Base-by-base conservation (phyloP, 2,888 invertebrate species). In the Poecilobothrus nobilitatus region DNA sequence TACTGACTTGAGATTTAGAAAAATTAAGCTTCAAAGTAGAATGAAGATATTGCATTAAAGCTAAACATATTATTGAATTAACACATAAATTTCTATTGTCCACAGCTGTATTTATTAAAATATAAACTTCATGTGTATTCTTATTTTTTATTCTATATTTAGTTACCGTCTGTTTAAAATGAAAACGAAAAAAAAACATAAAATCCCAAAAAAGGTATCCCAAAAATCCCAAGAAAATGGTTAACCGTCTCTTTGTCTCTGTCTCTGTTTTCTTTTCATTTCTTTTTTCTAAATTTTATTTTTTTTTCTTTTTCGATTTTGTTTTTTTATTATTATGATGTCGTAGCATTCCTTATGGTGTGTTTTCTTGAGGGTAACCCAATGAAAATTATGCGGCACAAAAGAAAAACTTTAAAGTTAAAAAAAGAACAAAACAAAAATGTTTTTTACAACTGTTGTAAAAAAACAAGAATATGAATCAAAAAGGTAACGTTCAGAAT, bases 321-420 rank as follows among this genome's bases (percentile, higher is more conserved):
- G 18, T 53, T n/a, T 27, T n/a, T 12, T 53, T 53, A 53, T 18
- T 53, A 53, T 18, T 53, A 53, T 18, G 9, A 18, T 53, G 53
- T 53, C 18, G 6, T 53, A 53, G 53, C 53, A 53, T 53, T 53
- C 53, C 53, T 53, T 53, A 53, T 53, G 53, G 53, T 53, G 53
- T 53, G 53, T 53, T 63, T 63, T 63, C 15, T 63, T 63, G 18
- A 63, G 63, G 63, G 63, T 63, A 63, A 63, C 20, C 63, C 27
- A 63, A 63, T 27, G 63, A 63, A 63, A 63, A 63, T 63, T 63
- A 63, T 63, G 22, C 27, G 63, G 63, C 63, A 63, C 27, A 15
- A 63, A 20, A 5, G 12, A 15, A 63, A 63, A 21, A 62, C 53
- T 53, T 53, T 53, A 53, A 53, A 53, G 18, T 53, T 9, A 18